Conservation (phyloP, 2,888 invertebrate genomes). For the Eupsilia transversa region DNA sequence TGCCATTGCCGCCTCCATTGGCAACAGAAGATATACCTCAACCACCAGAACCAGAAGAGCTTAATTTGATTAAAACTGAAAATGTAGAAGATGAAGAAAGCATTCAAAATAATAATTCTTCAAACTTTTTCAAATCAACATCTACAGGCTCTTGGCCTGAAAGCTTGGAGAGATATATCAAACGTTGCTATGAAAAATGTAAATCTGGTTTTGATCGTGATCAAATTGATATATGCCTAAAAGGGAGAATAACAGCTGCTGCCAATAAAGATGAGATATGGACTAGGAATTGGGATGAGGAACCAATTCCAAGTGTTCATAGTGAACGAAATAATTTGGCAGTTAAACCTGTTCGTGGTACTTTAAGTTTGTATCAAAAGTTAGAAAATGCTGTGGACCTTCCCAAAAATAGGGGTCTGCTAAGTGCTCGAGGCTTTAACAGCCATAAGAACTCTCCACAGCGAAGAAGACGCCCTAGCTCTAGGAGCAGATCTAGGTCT, state of each 20-base stretch:
- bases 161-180: conserved; percentile 96
- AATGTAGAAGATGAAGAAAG: conserved; percentile 66
- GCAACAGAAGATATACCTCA: conserved; percentile 85
- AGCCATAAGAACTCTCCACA: conserved; percentile 81
- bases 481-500: conserved; percentile 85
- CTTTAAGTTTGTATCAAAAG: conserved; percentile 91
- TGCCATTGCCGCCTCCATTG: conserved; percentile 86
- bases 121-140: conserved; percentile 80
- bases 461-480: conserved; percentile 80
- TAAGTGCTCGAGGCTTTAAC: conserved; percentile 72
- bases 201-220: conserved; percentile 97
- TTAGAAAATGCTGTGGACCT: conserved; percentile 78
- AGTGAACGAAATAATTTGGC: conserved; percentile 93
- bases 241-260: conserved; percentile 97
- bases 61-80: conserved; percentile 64
- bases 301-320: conserved; percentile 97
- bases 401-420: conserved; percentile 73
- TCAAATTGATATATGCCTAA: conserved; percentile 97
- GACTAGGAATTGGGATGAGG: conserved; percentile 98
- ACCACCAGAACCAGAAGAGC: conserved; percentile 80
- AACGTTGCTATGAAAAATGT: conserved; percentile 97
- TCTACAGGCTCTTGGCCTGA: conserved; percentile 93
- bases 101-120: conserved; percentile 77
- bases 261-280: conserved; percentile 96
- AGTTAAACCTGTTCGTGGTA: conserved; percentile 91